A percentile compares a stretch with the other conserved stretches of the same genome.
Evolutionary conservation across 2,113 vertebrate genomes (phyloP).

Genomic region (Bos javanicus): DNA sequence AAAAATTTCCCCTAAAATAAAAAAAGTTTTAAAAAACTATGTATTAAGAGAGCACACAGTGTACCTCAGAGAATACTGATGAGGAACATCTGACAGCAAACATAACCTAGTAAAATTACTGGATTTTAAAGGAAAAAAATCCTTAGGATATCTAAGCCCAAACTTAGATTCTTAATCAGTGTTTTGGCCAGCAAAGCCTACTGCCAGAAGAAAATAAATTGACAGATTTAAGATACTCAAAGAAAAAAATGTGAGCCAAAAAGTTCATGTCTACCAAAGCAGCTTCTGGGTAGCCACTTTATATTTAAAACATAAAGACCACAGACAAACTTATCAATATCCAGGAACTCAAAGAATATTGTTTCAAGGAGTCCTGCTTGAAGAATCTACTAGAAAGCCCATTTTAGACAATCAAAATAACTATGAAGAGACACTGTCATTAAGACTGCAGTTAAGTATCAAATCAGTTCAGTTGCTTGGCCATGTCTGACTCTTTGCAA

Average conservation of each 20-base stretch:
- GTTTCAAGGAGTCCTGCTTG: neutral
- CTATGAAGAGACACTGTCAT: neutral
- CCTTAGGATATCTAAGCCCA: neutral
- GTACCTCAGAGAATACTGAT: neutral
- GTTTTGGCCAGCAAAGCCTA: neutral
- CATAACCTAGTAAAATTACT: neutral
- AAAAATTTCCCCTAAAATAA: slow-evolving; percentile 12
- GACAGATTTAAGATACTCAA: neutral
- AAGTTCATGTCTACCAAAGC: neutral
- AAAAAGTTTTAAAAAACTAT: neutral
- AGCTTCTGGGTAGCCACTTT: neutral
- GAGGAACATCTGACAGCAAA: neutral
- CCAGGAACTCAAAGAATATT: neutral
- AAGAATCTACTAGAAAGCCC: neutral
- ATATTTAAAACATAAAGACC: neutral
- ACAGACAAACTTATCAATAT: neutral
- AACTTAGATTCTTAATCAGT: neutral
- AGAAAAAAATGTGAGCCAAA: neutral
- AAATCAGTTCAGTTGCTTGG: neutral
- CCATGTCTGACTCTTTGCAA: neutral
- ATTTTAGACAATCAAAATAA: neutral
- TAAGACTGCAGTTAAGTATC: neutral
- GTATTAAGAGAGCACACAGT: neutral
- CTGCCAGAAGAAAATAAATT: neutral
- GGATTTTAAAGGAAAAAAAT: neutral